Base-by-base conservation (phyloP, 2,888 invertebrate genomes). In the Eilema griseolum region DNA sequence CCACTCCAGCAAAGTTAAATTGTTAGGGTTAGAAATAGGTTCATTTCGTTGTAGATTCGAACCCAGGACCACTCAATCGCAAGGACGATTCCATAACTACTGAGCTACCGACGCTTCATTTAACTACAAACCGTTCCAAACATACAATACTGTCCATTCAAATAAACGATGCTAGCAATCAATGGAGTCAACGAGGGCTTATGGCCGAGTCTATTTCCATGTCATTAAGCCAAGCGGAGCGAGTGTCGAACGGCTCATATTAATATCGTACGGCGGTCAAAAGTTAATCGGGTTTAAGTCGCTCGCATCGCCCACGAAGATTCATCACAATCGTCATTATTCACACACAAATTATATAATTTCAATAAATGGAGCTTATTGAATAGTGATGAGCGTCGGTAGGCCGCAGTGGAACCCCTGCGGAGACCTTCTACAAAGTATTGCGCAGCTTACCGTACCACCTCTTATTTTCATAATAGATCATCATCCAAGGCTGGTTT, bases 301-400 rank as follows among this genome's bases (percentile, higher is more conserved):
- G 88, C 90, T 91, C 91, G 91, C 89, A 93, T 94, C 94, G 94
- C 95, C 95, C 94, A 95, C 94, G 94, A 94, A 93, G 94, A 95
- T 95, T 92, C 94, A 95, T 95, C 95, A 95, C 94, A 94, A 89
- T 93, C 94, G 93, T 95, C 95, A 95, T 95, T 93, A 95, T 95
- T 95, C 95, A 95, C 95, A 95, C 93, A 95, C 95, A 94, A 95
- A 95, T 95, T 95, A 95, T 94, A 93, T 95, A 95, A 95, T 95
- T 95, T 95, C 95, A 95, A 95, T 95, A 95, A 95, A 95, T 94
- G 93, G 90, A 92, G 90, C 93, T 93, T 95, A 95, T 95, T 95
- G 95, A 95, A 95, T 95, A 94, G 95, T 91, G 94, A 94, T 95
- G 95, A 95, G 93, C 92, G 94, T 92, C 92, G 91, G 94, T 94